phyloP scores from a whole-genome alignment of 2,113 vertebrate species.

The Fregata magnificens region DNA sequence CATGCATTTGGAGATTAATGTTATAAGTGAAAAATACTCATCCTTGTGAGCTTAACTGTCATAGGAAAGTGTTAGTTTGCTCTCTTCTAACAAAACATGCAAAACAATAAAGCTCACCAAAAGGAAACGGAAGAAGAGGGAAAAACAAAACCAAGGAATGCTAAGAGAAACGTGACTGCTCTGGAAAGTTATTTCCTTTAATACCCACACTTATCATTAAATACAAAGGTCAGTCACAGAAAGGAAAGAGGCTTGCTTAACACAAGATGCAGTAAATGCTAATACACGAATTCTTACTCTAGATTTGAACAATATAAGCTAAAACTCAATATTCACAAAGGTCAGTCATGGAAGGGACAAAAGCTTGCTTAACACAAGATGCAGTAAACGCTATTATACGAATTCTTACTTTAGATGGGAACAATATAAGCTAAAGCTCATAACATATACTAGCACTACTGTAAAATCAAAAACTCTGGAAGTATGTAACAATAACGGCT shows the following conservation, averaged over 20 bases:
- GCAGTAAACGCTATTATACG: accelerated
- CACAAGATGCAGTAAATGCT: background rate
- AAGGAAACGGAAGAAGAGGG: background rate
- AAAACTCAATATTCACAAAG: background rate
- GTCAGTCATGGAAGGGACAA: background rate
- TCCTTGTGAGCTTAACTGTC: background rate
- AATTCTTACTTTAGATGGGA: background rate
- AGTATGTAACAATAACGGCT: background rate
- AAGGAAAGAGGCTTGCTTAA: background rate
- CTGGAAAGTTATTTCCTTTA: background rate
- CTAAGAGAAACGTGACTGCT: background rate
- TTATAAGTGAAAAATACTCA: background rate
- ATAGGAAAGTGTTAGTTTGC: background rate
- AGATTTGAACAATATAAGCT: background rate
- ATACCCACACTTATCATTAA: background rate
- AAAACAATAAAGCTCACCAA: background rate
- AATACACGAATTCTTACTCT: background rate
- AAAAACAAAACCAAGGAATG: background rate
- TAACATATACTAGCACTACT: background rate
- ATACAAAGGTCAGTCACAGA: background rate
- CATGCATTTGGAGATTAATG: background rate
- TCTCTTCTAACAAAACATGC: background rate
- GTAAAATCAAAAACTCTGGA: background rate
- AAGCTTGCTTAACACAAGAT: background rate
- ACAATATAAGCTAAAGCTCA: background rate